Conservation (phyloP, 2,113 vertebrate genomes). For the Trematocara marginatum region DNA sequence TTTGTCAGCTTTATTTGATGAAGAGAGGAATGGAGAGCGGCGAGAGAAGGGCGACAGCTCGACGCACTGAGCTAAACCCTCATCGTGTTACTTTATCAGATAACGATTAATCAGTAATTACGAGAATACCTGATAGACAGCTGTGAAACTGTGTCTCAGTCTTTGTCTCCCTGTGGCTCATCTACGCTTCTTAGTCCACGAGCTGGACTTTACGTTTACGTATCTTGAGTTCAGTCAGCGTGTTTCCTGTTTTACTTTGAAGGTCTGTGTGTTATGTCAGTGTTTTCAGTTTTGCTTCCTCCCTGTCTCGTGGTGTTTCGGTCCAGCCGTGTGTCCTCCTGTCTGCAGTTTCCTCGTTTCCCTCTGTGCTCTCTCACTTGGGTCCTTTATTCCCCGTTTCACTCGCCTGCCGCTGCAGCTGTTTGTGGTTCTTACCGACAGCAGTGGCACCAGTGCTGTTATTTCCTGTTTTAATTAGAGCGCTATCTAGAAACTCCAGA, state of each 20-base stretch:
- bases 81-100: background rate
- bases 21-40: background rate
- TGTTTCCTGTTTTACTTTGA: background rate
- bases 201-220: background rate
- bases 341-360: background rate
- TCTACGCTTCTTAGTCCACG: background rate
- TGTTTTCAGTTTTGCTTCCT: background rate
- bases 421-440: background rate
- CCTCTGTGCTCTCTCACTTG: accelerated
- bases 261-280: background rate
- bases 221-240: background rate
- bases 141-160: background rate
- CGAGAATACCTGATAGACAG: background rate
- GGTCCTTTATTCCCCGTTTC: background rate
- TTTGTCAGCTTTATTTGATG: background rate
- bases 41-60: background rate
- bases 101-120: background rate
- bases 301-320: background rate
- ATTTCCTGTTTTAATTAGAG: background rate
- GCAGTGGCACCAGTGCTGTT: background rate
- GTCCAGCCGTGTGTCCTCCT: background rate
- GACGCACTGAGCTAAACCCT: background rate
- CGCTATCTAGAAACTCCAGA: background rate
- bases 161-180: background rate
- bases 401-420: background rate